Base-by-base conservation (phyloP, 2,797 vertebrate species). In the Oryzias dopingdopingensis region DNA sequence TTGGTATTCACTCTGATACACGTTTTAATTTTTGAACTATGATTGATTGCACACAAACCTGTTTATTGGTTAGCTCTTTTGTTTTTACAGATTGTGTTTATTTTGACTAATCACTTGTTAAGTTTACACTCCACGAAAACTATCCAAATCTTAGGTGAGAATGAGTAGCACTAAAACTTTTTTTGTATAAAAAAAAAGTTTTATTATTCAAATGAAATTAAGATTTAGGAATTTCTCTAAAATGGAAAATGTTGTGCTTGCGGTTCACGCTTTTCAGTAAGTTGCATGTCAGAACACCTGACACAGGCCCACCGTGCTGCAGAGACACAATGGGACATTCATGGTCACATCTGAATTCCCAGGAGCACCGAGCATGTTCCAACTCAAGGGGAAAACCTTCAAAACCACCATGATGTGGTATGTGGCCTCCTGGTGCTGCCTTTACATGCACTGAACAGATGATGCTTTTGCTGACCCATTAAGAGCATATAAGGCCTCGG, bases 1-100 rank as follows among this genome's bases (percentile, higher is more conserved):
- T 77, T 88, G 77, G 84, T 86, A 83, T 81, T 82, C 58, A 59
- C 72, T 79, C 49, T 65, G 72, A 77, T 80, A 82, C 20, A 65
- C 59, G 76, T 61, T 77, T 70, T 65, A 77, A 58, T 74, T 82
- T 37, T 76, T 47, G 58, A 79, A 57, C 74, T 73, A 65, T 72
- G 75, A 84, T 83, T 72, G 67, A 84, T 79, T 74, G 58, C 49
- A 46, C 42, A 67, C 45, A 55, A 40, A 56, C 17, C n/a, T 62
- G 62, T 59, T 52, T 65, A 13, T 64, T 15, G 32, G 13, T 46
- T 22, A 46, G 17, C 26, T 29, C 26, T 29, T 26, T 26, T 29
- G 26, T 4, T 46, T 46, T 22, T 22, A 20, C 18, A 41, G 63
- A 56, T 14, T 66, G 26, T 44, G 8, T 42, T 10, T 63, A 6